Evolutionary conservation across 2,113 vertebrate species (phyloP), one percentile per base, ranked within the genome.

Genomic region (Ardeotis arabs): DNA sequence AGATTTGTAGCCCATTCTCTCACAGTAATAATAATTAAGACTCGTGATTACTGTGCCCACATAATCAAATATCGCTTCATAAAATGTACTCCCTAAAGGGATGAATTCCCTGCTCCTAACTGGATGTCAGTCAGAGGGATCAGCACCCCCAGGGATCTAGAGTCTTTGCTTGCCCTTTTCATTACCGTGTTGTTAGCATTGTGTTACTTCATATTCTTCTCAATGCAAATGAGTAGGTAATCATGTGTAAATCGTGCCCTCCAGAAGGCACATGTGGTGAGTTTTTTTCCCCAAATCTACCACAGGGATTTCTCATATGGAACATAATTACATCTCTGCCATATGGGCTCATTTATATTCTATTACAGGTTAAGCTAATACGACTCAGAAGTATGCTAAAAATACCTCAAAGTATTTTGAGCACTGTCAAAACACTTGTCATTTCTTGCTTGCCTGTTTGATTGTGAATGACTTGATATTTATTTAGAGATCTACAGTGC

Each of bases 321-420:
- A 98, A 97, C 95, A 97, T 98, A 98, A 98, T 98, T 98, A 98
- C 96, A 97, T 97, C 98, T 97, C 97, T 98, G 98, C 98, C 98
- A 98, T 98, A 98, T 98, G 98, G 98, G 96, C 97, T 98, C 97
- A 98, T 98, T 98, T 98, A 98, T 98, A 98, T 98, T 98, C 98
- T 98, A 97, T 98, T 98, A 98, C 98, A 98, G 98, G 98, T 98
- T 98, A 98, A 98, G 97, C 98, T 98, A 98, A 98, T 98, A 98
- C 60, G 44, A 97, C 96, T 97, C 96, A 97, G 97, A 98, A 98
- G 98, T 98, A 98, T 83, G 97, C 98, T 98, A 98, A 98, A 97
- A 98, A 98, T 98, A 98, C 98, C 97, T 98, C 97, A 98, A 97
- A 98, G 96, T 97, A 97, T 97, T 98, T 96, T 92, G 92, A 97